Conservation (phyloP, 2,113 vertebrate genomes). For the Phainopepla nitens region DNA sequence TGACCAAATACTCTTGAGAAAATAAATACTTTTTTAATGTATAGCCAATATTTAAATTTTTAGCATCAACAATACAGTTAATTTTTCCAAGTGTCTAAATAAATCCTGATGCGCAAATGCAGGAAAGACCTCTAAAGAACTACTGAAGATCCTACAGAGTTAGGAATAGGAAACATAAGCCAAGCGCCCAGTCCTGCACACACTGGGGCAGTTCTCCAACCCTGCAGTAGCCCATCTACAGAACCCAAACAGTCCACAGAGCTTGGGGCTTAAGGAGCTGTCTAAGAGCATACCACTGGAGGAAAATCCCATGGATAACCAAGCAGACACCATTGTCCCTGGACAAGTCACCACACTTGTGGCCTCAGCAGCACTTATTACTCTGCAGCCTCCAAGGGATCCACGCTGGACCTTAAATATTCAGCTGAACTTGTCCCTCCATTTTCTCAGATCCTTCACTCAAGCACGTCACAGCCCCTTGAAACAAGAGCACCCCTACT, state of each 20-base stretch:
- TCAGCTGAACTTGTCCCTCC: rapidly evolving
- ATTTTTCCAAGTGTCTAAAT: not conserved
- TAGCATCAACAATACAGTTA: not conserved
- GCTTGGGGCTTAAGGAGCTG: not conserved
- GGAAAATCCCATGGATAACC: not conserved
- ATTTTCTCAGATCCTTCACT: not conserved
- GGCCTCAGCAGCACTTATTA: not conserved
- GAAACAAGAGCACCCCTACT: not conserved
- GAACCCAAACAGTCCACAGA: not conserved
- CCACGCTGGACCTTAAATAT: not conserved
- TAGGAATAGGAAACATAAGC: rapidly evolving
- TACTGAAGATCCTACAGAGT: not conserved
- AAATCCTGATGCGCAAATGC: not conserved
- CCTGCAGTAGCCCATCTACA: not conserved
- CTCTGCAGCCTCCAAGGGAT: not conserved
- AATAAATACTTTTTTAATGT: not conserved
- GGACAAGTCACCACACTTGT: not conserved
- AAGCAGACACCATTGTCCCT: not conserved
- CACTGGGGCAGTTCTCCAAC: not conserved
- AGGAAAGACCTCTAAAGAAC: not conserved
- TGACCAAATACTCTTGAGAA: not conserved
- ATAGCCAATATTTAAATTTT: not conserved
- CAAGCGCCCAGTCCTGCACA: not conserved
- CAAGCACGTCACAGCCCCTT: not conserved
- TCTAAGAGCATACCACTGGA: not conserved